A percentile compares a stretch with the other conserved stretches of the same genome.
phyloP scores from a whole-genome alignment of 2,797 vertebrate species.

The Loris lydekkerianus region DNA sequence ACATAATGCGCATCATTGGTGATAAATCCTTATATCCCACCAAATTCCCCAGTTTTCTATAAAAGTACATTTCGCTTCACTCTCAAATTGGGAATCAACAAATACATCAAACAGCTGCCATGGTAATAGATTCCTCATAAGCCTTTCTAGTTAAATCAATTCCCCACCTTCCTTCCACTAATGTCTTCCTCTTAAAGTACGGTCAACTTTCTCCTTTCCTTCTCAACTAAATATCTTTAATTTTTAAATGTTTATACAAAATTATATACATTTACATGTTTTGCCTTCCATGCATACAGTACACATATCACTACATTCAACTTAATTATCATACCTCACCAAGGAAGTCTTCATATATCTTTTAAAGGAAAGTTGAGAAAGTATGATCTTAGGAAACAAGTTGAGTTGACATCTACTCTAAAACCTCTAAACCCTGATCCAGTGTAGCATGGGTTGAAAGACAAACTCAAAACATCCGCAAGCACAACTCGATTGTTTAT shows the following conservation, averaged over 20 bases:
- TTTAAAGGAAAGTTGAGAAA: neutral
- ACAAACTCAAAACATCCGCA: neutral
- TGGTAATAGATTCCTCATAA: neutral
- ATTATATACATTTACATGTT: neutral
- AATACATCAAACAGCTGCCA: neutral
- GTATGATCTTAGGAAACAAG: neutral
- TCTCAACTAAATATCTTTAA: neutral
- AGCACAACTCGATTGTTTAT: neutral
- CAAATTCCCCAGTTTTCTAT: neutral
- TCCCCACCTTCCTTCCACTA: neutral
- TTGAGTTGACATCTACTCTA: neutral
- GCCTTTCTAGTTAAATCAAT: neutral
- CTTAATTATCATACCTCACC: neutral
- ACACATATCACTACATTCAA: no score
- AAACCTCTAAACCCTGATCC: neutral
- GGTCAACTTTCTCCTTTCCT: neutral
- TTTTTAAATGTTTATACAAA: neutral
- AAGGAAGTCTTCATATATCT: neutral
- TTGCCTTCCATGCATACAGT: neutral
- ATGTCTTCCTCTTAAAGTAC: neutral
- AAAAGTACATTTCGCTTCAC: neutral
- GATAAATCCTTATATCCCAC: no score
- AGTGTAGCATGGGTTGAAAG: conserved; percentile 35
- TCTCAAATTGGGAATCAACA: neutral
- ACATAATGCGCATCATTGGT: neutral